phyloP scores from a whole-genome alignment of 2,888 invertebrate species.

The Scotopteryx bipunctaria region DNA sequence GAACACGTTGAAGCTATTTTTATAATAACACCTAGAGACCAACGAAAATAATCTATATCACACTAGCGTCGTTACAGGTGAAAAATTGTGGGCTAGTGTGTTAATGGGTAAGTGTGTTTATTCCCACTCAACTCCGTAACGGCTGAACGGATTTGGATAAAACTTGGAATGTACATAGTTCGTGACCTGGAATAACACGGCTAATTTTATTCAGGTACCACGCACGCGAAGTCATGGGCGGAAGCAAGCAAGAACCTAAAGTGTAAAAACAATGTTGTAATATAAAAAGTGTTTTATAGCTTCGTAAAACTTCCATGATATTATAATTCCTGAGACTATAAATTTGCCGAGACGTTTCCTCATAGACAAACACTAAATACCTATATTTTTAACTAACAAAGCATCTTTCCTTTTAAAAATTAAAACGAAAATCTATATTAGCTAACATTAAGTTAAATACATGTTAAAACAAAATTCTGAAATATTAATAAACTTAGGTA shows the following conservation, averaged over 20 bases:
- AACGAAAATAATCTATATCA: background rate
- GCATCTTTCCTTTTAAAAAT: background rate
- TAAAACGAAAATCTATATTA: background rate
- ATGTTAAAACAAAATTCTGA: slow-evolving; percentile 38
- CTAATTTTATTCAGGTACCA: too few species aligned
- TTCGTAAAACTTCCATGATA: background rate
- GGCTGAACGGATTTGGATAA: too few species aligned
- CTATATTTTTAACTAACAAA: background rate
- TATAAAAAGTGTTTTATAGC: background rate
- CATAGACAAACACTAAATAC: background rate
- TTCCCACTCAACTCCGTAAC: too few species aligned
- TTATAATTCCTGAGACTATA: background rate
- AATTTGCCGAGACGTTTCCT: background rate
- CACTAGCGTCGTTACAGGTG: too few species aligned
- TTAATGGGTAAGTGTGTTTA: too few species aligned
- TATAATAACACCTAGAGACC: too few species aligned
- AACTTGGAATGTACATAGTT: too few species aligned
- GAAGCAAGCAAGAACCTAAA: too few species aligned
- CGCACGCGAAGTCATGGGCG: too few species aligned
- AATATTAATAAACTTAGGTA: slow-evolving; percentile 22
- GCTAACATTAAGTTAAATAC: slow-evolving; percentile 19
- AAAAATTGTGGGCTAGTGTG: too few species aligned
- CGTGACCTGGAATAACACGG: too few species aligned
- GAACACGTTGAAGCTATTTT: background rate
- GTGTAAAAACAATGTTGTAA: too few species aligned